phyloP scores from a whole-genome alignment of 23 tunicate genomes.

The Phallusia fumigata region DNA sequence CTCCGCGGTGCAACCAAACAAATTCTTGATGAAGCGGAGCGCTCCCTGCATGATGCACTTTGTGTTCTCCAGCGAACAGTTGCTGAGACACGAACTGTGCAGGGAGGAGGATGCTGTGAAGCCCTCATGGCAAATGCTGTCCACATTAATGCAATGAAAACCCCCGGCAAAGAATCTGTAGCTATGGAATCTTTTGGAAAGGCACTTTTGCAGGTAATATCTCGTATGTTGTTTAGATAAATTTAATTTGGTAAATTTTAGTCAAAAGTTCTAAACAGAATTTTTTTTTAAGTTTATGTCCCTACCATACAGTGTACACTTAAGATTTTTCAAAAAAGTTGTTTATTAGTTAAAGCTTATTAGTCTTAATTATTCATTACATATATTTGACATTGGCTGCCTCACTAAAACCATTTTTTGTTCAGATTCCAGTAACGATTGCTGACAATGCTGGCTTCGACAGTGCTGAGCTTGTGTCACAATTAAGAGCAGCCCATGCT shows the following conservation, averaged over 20 bases:
- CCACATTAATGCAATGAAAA: slow-evolving; percentile 62
- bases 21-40: slow-evolving; percentile 96
- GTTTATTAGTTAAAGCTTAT: no score
- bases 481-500: slow-evolving; percentile 91
- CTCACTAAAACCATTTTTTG: no score
- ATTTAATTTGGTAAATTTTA: no score
- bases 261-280: no score
- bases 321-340: no score
- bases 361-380: no score
- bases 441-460: slow-evolving; percentile 99
- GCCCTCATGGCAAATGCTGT: slow-evolving; percentile 95
- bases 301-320: no score
- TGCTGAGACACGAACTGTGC: slow-evolving; percentile 89
- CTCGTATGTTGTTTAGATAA: no score
- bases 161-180: slow-evolving; percentile 93
- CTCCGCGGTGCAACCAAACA: slow-evolving; percentile 99
- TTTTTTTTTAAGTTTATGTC: no score
- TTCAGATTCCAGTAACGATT: slow-evolving; percentile 86
- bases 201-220: slow-evolving; percentile 85
- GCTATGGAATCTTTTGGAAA: slow-evolving; percentile 98
- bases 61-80: slow-evolving; percentile 97
- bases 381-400: no score
- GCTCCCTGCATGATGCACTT: slow-evolving; percentile 97
- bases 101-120: slow-evolving; percentile 97
- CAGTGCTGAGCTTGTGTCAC: slow-evolving; percentile 87